Conservation (phyloP, 2,797 vertebrate genomes). For the Neopelma chrysocephalum region DNA sequence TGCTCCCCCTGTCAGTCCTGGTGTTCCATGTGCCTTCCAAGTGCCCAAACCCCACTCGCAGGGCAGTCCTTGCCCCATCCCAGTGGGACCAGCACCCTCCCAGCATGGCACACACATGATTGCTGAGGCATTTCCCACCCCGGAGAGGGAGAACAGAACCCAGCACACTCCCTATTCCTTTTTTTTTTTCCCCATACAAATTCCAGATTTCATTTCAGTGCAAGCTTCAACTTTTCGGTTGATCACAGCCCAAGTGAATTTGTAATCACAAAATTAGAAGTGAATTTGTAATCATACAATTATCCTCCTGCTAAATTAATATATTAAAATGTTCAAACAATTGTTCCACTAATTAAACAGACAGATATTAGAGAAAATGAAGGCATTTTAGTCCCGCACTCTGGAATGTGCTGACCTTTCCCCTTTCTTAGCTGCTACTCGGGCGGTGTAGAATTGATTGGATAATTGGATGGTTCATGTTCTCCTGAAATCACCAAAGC, state of each 20-base stretch:
- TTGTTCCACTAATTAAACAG: conserved; percentile 74
- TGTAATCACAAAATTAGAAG: not conserved
- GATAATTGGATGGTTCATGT: conserved; percentile 68
- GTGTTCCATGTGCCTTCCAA: not conserved
- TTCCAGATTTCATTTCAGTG: not conserved
- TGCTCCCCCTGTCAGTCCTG: not conserved
- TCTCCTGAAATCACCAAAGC: conserved; percentile 54
- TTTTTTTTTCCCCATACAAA: not conserved
- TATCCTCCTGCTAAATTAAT: conserved; percentile 65
- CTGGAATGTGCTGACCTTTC: conserved; percentile 68
- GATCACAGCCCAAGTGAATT: not conserved
- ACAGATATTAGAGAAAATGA: conserved; percentile 61
- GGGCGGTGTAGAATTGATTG: conserved; percentile 50
- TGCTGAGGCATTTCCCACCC: not conserved
- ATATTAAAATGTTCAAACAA: conserved; percentile 71
- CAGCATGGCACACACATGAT: fast-evolving
- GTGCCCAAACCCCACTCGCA: fast-evolving
- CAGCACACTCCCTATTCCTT: not conserved
- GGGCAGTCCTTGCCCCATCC: not conserved
- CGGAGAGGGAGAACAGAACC: not conserved
- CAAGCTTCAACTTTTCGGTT: not conserved
- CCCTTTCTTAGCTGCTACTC: conserved; percentile 49
- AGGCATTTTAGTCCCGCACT: conserved; percentile 46
- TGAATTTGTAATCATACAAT: conserved; percentile 58
- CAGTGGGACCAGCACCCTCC: not conserved